A percentile compares a stretch with the other conserved stretches of the same genome.
Evolutionary conservation across 1,140 invertebrate genomes (phyloP).

Genomic region (Papilio polyxenes): DNA sequence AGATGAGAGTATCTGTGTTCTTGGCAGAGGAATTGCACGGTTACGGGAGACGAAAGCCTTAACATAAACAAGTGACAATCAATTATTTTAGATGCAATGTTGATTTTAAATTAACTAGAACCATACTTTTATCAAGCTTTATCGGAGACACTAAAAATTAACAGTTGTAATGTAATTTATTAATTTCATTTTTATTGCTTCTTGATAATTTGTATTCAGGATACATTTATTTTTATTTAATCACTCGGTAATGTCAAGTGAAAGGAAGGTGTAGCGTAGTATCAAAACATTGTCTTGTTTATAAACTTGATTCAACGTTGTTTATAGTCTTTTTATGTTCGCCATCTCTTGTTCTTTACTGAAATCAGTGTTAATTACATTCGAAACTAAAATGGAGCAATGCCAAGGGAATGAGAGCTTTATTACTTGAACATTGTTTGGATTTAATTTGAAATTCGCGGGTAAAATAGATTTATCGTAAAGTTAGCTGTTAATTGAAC

Average conservation of each 20-base stretch:
- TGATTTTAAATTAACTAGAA: too few species aligned
- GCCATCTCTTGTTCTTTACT: constrained; percentile 27
- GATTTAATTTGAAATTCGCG: constrained; percentile 4
- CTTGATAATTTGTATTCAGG: neutral
- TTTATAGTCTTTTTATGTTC: constrained; percentile 17
- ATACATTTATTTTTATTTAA: constrained; percentile 15
- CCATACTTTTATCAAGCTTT: neutral
- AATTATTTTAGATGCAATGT: too few species aligned
- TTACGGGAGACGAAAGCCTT: too few species aligned
- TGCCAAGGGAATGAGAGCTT: constrained; percentile 24
- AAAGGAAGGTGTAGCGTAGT: neutral
- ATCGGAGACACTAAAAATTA: neutral
- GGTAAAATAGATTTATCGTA: neutral
- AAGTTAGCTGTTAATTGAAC: constrained; percentile 4
- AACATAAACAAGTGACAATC: too few species aligned
- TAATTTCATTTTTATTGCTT: neutral
- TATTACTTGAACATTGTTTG: neutral
- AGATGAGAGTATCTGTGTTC: too few species aligned
- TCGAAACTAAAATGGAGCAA: constrained; percentile 10
- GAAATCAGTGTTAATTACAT: constrained; percentile 26
- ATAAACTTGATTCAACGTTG: constrained; percentile 22
- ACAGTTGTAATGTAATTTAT: neutral
- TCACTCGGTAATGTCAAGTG: constrained; percentile 18
- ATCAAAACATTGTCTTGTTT: constrained; percentile 20
- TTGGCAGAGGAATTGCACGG: too few species aligned